Evolutionary conservation across 2,888 invertebrate genomes (phyloP), one percentile per base, ranked within the genome.

Genomic region (Prenolepis imparis): DNA sequence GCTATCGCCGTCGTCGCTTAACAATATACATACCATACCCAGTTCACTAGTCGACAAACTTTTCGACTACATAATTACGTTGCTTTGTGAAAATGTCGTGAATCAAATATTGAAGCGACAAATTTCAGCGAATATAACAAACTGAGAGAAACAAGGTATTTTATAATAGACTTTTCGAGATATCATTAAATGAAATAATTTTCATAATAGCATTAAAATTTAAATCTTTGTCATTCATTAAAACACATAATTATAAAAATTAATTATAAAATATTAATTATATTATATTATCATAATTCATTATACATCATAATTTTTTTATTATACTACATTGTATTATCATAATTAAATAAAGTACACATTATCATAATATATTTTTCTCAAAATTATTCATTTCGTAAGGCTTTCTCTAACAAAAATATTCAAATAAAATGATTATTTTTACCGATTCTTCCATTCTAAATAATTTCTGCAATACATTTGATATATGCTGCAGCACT

Each of bases 61-160:
- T 52, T 66, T 12, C 52, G 24, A 36, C 12, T 24, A 12, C 18
- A 39, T 59, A 41, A 73, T 73, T 73, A 73, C 18, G 52, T 24
- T 66, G 12, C 21, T 75, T 66, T 66, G n/a, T 36, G 9, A 66
- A 66, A 66, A 48, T 66, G 52, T 75, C 39, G 18, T 18, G 12
- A 66, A 66, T 75, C 39, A 75, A 75, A 66, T 66, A 75, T 66
- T 75, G 66, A 4, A 52, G 24, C 21, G 8, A 74, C 18, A 36
- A 63, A 36, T 75, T 18, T 64, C 48, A 75, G 12, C 24, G 11
- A 11, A 52, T 36, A 6, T 36, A 52, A 36, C 21, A 52, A 66
- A 75, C 24, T 52, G 21, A 52, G 52, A 52, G 52, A 48, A 64
- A 75, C 36, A 39, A 66, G 36, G n/a, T 66, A 52, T 24, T n/a